Evolutionary conservation across 2,113 vertebrate genomes (phyloP).

Genomic region (Rhabdornis inornatus): DNA sequence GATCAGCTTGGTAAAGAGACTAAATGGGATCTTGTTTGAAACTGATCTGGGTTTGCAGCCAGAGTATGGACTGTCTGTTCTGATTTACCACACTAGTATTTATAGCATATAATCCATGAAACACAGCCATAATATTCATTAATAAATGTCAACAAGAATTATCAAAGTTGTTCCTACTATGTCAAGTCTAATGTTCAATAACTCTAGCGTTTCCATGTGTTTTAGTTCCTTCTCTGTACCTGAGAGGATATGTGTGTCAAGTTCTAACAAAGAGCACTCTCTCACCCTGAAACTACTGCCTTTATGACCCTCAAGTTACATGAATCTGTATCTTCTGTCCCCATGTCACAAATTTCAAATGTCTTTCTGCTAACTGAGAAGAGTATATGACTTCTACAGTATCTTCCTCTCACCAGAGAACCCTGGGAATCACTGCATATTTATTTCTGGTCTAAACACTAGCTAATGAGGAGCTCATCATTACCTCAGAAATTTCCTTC

Average conservation of each 20-base stretch:
- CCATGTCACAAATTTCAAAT: neutral
- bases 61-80: neutral
- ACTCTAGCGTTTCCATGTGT: neutral
- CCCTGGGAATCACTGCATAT: neutral
- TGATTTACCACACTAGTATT: neutral
- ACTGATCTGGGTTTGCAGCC: neutral
- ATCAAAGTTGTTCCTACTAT: neutral
- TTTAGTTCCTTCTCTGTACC: neutral
- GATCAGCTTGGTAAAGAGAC: neutral
- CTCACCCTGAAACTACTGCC: neutral
- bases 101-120: neutral
- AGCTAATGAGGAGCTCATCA: neutral
- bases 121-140: neutral
- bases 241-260: neutral
- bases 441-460: neutral
- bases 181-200: neutral
- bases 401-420: neutral
- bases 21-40: neutral
- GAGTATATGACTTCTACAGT: neutral
- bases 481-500: neutral
- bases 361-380: neutral
- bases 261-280: neutral
- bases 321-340: neutral
- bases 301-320: neutral
- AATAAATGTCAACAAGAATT: neutral